Base-by-base conservation (phyloP, 2,888 invertebrate genomes). In the Bibio marci region DNA sequence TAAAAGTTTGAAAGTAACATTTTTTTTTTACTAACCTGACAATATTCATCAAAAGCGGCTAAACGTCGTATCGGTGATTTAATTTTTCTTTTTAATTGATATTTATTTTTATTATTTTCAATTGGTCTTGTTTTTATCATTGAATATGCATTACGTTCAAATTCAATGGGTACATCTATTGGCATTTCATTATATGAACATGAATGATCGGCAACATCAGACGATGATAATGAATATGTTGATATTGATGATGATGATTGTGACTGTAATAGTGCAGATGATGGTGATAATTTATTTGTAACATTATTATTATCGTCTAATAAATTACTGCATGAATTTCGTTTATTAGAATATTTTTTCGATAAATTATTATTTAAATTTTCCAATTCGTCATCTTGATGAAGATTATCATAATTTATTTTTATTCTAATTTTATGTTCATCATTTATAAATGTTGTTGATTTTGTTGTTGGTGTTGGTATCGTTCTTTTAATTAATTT, bases 401-500 rank as follows among this genome's bases (percentile, higher is more conserved):
- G 12, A 4, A 6, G 22, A 18, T 37, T 34, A 27, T 43, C 41
- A 28, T 40, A 40, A 3, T 42, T 41, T 14, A 47, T 43, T 35
- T 43, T 39, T 14, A 47, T 45, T 27, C 44, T 41, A 30, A 47
- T 45, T 36, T 37, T 37, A 44, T 47, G 44, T 26, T 45, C 41
- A 28, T 43, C 44, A 22, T 22, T 22, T 22, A 22, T 22, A 22
- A 22, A 22, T 6, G 27, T 17, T 17, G 8, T 12, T 12, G 18
- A 17, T 35, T 27, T 8, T 35, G 19, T 3, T 15, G 25, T 35
- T 35, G 14, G 15, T 35, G 35, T 25, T 26, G 26, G 8, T 25
- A 25, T 26, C 15, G 35, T 14, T 35, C 26, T 2, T n/a, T n/a
- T n/a, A n/a, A n/a, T n/a, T n/a, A n/a, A n/a, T n/a, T n/a, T n/a